These are phyloP conservation scores for Saguinus oedipus DNA, from an alignment of 2,797 vertebrate species.

Conservation along the genomic window DNA sequence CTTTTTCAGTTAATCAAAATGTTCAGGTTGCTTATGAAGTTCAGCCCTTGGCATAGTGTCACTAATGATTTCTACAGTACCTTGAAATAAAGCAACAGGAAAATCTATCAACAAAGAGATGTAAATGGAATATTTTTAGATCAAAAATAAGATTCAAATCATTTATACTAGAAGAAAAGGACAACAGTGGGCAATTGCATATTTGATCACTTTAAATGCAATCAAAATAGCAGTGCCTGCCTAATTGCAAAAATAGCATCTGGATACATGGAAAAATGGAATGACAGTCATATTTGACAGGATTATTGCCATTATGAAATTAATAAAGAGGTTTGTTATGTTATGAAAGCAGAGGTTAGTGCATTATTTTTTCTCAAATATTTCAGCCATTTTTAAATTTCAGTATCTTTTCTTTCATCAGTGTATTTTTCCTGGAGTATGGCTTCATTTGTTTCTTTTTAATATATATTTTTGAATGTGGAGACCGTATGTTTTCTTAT, in stretches of 20 bases:
- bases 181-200: slow-evolving; percentile 64
- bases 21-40: slow-evolving; percentile 80
- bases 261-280: slow-evolving; percentile 50
- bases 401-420: background rate
- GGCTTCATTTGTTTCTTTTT: background rate
- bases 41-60: slow-evolving; percentile 81
- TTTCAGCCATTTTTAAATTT: slow-evolving; percentile 15
- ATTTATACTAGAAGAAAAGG: slow-evolving; percentile 64
- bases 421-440: background rate
- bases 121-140: slow-evolving; percentile 79
- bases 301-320: slow-evolving; percentile 46
- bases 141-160: slow-evolving; percentile 76
- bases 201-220: slow-evolving; percentile 72
- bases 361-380: slow-evolving; percentile 18
- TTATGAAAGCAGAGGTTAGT: background rate
- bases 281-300: slow-evolving; percentile 36
- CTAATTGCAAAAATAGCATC: slow-evolving; percentile 62
- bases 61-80: slow-evolving; percentile 83
- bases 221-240: slow-evolving; percentile 70
- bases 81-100: slow-evolving; percentile 81
- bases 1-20: slow-evolving; percentile 81
- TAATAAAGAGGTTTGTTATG: slow-evolving; percentile 38
- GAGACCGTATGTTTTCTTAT: background rate
- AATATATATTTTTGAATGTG: background rate
- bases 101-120: slow-evolving; percentile 80